Percentiles rank a stretch among this genome's conserved stretches.
These are phyloP conservation scores for Turritopsis rubra DNA, from an alignment of 30 jellyfish, hydroid and myxozoan species.

Conservation along the genomic window DNA sequence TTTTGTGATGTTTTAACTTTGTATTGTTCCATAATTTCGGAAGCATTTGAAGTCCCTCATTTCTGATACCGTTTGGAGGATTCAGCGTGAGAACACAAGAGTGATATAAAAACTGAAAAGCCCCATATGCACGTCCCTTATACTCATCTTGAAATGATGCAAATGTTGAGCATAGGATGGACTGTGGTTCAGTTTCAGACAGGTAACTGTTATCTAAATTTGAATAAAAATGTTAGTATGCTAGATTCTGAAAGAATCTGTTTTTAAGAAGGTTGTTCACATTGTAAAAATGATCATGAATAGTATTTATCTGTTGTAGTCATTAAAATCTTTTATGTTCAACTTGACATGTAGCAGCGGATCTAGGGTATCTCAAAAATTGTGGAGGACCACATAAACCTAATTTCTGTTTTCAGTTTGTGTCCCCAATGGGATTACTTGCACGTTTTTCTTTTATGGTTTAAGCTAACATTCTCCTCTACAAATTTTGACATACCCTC, in stretches of 20 bases:
- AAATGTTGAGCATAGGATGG: background rate
- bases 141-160: conserved; percentile 3
- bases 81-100: background rate
- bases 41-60: background rate
- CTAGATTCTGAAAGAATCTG: background rate
- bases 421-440: too few relatives aligned
- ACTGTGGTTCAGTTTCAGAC: background rate
- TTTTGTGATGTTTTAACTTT: background rate
- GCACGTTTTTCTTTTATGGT: too few relatives aligned
- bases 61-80: background rate
- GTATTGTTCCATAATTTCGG: conserved; percentile 8
- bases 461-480: too few relatives aligned
- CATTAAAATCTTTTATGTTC: too few relatives aligned
- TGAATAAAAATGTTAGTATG: background rate
- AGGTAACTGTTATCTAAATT: background rate
- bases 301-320: too few relatives aligned
- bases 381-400: too few relatives aligned
- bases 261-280: background rate
- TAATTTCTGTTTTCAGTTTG: too few relatives aligned
- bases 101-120: background rate
- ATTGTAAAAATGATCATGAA: too few relatives aligned
- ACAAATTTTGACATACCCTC: too few relatives aligned
- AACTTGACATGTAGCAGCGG: too few relatives aligned
- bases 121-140: conserved; percentile 3
- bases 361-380: too few relatives aligned